A percentile compares a stretch with the other conserved stretches of the same genome.
These are phyloP conservation scores for Xestia sexstrigata DNA, from an alignment of 2,888 invertebrate species.

Conservation along the genomic window DNA sequence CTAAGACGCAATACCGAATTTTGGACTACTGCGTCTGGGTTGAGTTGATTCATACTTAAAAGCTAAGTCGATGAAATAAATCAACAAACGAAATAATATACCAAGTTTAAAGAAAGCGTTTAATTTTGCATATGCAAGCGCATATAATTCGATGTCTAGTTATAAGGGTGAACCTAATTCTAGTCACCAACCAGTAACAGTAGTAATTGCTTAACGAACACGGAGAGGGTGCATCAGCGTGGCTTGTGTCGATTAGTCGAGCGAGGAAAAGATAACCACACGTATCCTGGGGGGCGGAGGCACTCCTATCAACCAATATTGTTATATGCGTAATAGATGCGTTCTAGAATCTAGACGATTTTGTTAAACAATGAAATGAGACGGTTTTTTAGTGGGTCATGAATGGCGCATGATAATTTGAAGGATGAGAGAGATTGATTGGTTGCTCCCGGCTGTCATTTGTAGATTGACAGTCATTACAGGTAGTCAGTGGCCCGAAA, in stretches of 20 bases:
- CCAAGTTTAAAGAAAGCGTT: neutral
- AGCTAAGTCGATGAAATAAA: neutral
- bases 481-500: too few species aligned
- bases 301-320: conserved; percentile 2
- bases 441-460: too few species aligned
- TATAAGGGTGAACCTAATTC: neutral
- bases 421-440: neutral
- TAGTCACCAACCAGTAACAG: conserved; percentile 4
- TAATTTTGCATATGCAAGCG: neutral
- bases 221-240: conserved; percentile 5
- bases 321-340: neutral
- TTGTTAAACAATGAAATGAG: neutral
- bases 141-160: neutral
- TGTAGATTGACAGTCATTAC: too few species aligned
- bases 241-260: conserved; percentile 15
- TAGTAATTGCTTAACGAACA: conserved; percentile 14
- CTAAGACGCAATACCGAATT: neutral
- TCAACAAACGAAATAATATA: neutral
- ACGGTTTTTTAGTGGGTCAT: neutral
- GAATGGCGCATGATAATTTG: neutral
- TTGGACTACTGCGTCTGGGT: neutral
- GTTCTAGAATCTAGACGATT: neutral
- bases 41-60: neutral
- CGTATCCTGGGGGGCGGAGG: too few species aligned
- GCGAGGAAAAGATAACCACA: conserved; percentile 15